Evolutionary conservation across 2,888 invertebrate species (phyloP).

Genomic region (Coremacera marginata): DNA sequence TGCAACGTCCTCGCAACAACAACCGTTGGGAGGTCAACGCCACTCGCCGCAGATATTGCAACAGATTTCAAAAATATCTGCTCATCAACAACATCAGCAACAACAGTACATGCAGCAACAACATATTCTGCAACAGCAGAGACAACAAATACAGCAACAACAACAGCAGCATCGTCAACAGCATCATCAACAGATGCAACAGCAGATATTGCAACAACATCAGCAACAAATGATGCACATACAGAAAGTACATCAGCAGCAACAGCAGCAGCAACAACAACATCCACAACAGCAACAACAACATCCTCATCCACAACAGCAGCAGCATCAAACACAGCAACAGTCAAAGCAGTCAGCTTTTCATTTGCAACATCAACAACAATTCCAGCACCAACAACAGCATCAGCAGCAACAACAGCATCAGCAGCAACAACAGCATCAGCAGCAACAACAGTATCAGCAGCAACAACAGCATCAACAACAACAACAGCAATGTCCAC

Average conservation of each 20-base stretch:
- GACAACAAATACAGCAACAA: conserved; percentile 64
- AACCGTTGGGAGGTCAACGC: conserved; percentile 31
- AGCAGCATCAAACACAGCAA: conserved; percentile 50
- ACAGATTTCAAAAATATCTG: conserved; percentile 58
- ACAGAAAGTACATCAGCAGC: conserved; percentile 47
- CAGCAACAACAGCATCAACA: neutral
- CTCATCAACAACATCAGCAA: conserved; percentile 56
- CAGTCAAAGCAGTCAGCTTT: conserved; percentile 44
- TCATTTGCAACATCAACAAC: conserved; percentile 46
- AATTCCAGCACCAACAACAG: neutral
- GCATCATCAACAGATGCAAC: conserved; percentile 46
- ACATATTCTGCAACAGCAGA: conserved; percentile 55
- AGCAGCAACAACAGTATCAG: neutral
- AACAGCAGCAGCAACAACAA: conserved; percentile 50
- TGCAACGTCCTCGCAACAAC: conserved; percentile 40
- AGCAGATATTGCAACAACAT: conserved; percentile 35
- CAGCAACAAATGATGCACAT: conserved; percentile 43
- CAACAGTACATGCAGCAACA: conserved; percentile 54
- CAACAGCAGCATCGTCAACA: conserved; percentile 56
- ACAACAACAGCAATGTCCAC: conserved; percentile 34
- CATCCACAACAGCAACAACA: conserved; percentile 46
- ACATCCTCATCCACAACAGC: conserved; percentile 48
- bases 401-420: conserved; percentile 29
- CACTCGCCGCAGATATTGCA: conserved; percentile 49
- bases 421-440: neutral